These are phyloP conservation scores for Nomada goodeniana DNA, from an alignment of 2,888 invertebrate species.

Conservation along the genomic window DNA sequence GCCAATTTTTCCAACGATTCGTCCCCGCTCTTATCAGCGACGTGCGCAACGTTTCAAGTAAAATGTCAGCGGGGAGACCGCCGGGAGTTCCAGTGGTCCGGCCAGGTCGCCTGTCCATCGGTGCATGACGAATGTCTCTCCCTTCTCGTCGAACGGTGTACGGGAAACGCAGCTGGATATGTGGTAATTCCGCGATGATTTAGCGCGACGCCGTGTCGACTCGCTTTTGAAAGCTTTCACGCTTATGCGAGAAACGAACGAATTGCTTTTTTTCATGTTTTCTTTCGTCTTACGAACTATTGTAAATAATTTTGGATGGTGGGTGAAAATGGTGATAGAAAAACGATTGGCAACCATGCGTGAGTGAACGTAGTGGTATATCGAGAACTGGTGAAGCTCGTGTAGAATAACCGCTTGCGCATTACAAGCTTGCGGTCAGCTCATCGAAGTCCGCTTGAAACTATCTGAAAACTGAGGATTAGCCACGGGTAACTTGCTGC, in stretches of 20 bases:
- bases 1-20: constrained; percentile 40
- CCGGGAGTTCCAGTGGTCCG: too few species aligned
- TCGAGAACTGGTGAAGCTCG: neutral
- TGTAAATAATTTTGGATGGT: too few species aligned
- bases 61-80: neutral
- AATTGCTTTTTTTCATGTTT: too few species aligned
- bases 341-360: too few species aligned
- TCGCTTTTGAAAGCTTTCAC: constrained; percentile 26
- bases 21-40: constrained; percentile 16
- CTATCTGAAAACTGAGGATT: constrained; percentile 45
- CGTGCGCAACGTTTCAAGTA: constrained; percentile 14
- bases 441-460: constrained; percentile 46
- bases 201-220: constrained; percentile 23
- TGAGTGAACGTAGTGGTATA: constrained; percentile 4
- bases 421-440: constrained; percentile 49
- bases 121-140: constrained; percentile 7
- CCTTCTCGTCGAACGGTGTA: neutral
- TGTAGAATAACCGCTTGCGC: constrained; percentile 14
- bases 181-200: constrained; percentile 51
- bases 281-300: too few species aligned
- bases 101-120: neutral
- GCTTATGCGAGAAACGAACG: too few species aligned
- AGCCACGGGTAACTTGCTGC: constrained; percentile 44
- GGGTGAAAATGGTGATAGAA: too few species aligned
- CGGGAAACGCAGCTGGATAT: constrained; percentile 1